A percentile compares a stretch with the other conserved stretches of the same genome.
These are phyloP conservation scores for Cantharis flavilabris DNA, from an alignment of 2,888 invertebrate species.

Conservation along the genomic window DNA sequence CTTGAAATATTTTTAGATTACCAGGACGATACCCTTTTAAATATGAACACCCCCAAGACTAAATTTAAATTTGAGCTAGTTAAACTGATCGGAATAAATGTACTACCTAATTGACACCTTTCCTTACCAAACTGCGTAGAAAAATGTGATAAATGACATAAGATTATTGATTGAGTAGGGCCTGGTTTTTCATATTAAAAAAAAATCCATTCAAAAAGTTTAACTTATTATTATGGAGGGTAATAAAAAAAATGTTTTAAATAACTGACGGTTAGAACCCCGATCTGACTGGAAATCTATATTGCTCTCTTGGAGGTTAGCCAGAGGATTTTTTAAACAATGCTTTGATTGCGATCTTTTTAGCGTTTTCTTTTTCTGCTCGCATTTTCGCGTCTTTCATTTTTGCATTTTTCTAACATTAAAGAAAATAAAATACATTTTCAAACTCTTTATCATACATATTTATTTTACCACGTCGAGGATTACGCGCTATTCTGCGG, in stretches of 20 bases:
- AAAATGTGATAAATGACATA: neutral
- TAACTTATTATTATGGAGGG: too few species aligned
- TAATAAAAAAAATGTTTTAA: neutral
- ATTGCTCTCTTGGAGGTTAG: neutral
- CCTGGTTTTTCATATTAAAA: neutral
- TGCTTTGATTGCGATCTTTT: neutral
- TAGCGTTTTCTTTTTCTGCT: neutral
- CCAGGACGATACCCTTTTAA: neutral
- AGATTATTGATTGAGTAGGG: neutral
- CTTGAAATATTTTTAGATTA: neutral
- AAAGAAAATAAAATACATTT: neutral
- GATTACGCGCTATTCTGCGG: neutral
- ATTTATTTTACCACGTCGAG: neutral
- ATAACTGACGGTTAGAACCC: neutral
- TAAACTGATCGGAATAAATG: neutral
- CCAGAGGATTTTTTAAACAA: neutral
- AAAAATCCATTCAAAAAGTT: too few species aligned
- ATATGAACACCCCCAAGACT: neutral
- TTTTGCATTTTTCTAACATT: neutral
- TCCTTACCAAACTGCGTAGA: neutral
- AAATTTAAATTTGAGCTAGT: neutral
- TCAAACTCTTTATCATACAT: neutral
- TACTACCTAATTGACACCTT: neutral
- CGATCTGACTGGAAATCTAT: neutral
- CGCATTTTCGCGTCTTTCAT: neutral